phyloP scores from a whole-genome alignment of 2,113 vertebrate genomes.

The Caretta caretta region DNA sequence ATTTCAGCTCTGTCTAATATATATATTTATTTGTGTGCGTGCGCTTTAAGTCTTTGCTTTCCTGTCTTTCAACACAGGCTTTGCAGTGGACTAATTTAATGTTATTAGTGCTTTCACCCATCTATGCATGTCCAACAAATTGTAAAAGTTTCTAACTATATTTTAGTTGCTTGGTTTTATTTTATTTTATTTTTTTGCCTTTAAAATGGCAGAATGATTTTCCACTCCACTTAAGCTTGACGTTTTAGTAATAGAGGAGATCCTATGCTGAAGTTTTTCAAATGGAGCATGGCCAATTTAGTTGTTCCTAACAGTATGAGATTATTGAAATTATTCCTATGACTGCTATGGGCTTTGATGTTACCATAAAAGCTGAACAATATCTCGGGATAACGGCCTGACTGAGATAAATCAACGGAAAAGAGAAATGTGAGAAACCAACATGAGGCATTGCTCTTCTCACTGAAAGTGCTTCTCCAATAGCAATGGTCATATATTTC shows the following conservation, averaged over 20 bases:
- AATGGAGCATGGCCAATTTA: background rate
- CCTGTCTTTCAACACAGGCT: slow-evolving; percentile 29
- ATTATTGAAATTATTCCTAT: background rate
- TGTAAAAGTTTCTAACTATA: background rate
- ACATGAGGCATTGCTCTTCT: background rate
- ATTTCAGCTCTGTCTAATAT: slow-evolving; percentile 9
- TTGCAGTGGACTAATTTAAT: slow-evolving; percentile 44
- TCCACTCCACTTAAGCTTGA: background rate
- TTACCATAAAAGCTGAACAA: background rate
- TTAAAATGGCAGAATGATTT: background rate
- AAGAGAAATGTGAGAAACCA: background rate
- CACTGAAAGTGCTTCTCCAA: background rate
- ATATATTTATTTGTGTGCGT: no score
- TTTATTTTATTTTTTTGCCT: background rate
- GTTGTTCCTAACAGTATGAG: background rate
- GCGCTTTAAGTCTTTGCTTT: slow-evolving; percentile 22
- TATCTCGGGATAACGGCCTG: background rate
- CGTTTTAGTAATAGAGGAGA: background rate
- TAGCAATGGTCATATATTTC: background rate
- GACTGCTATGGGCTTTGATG: background rate
- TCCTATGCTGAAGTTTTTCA: background rate
- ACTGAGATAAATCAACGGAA: background rate
- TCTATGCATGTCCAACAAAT: background rate
- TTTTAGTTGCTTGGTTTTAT: background rate
- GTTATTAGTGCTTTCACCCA: slow-evolving; percentile 19